Conservation (phyloP, 2,113 vertebrate genomes). For the Heterocephalus glaber region DNA sequence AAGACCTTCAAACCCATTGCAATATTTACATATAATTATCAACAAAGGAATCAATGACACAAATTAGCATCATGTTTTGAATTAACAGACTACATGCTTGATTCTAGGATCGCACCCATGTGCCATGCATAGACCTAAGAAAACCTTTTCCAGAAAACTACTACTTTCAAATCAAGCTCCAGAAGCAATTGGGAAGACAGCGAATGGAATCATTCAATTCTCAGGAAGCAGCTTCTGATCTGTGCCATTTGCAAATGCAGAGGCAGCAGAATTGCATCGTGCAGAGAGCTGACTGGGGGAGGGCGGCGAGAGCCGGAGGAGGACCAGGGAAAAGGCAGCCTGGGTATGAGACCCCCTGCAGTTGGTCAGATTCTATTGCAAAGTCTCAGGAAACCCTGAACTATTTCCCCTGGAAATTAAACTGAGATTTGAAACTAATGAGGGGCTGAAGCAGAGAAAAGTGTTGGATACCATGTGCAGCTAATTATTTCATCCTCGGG, state of each 20-base stretch:
- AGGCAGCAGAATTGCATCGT: background rate
- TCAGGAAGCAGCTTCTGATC: conserved; percentile 47
- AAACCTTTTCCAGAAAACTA: background rate
- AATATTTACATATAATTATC: background rate
- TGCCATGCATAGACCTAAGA: no score
- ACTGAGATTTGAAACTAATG: conserved; percentile 78
- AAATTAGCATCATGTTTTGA: background rate
- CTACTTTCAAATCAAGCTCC: background rate
- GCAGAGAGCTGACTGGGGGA: background rate
- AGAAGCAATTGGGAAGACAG: fast-evolving
- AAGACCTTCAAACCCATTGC: background rate
- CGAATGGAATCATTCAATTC: background rate
- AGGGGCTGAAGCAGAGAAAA: conserved; percentile 51
- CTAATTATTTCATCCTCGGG: conserved; percentile 75
- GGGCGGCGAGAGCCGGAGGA: background rate
- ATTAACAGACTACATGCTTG: background rate
- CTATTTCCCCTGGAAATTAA: conserved; percentile 77
- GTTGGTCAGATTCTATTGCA: conserved; percentile 59
- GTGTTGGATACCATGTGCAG: conserved; percentile 60
- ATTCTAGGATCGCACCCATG: background rate
- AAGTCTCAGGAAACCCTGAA: conserved; percentile 75
- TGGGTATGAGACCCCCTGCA: conserved; percentile 53
- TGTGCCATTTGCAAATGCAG: conserved; percentile 47
- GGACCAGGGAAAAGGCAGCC: conserved; percentile 43
- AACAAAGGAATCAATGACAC: background rate